Evolutionary conservation across 2,888 invertebrate genomes (phyloP).

Genomic region (Agriotes lineatus): DNA sequence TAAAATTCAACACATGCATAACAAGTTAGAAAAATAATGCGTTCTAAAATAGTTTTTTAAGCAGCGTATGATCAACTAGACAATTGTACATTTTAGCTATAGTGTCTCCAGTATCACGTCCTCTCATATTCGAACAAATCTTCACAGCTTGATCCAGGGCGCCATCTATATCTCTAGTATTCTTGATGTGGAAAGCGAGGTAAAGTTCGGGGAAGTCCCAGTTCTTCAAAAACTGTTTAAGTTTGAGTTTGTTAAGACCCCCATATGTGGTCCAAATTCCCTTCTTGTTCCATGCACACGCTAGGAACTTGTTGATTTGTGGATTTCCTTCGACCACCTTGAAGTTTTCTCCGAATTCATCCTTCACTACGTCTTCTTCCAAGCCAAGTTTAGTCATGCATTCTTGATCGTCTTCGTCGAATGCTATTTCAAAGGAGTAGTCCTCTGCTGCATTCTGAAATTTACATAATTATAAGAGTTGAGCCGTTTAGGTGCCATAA

Average conservation of each 20-base stretch:
- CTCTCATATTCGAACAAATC: not conserved
- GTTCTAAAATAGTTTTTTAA: too few species aligned
- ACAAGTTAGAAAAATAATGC: too few species aligned
- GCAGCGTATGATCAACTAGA: not conserved
- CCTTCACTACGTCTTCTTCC: not conserved
- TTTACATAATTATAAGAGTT: too few species aligned
- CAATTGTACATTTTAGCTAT: not conserved
- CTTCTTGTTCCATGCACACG: not conserved
- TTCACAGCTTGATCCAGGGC: not conserved
- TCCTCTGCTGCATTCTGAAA: slow-evolving; percentile 1
- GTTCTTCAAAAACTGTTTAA: not conserved
- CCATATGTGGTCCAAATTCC: not conserved
- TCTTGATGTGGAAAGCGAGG: not conserved
- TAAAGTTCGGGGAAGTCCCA: slow-evolving; percentile 13
- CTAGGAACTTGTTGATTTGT: not conserved
- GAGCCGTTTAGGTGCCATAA: too few species aligned
- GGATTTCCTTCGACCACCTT: slow-evolving; percentile 16
- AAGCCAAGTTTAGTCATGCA: slow-evolving; percentile 8
- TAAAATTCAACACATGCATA: too few species aligned
- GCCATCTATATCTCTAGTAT: not conserved
- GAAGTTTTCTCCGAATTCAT: slow-evolving; percentile 1
- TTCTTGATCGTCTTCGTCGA: not conserved
- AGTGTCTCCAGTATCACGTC: not conserved
- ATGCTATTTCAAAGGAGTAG: not conserved
- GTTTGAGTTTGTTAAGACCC: not conserved